phyloP scores from a whole-genome alignment of 2,113 vertebrate genomes.

The Thamnaconus septentrionalis region DNA sequence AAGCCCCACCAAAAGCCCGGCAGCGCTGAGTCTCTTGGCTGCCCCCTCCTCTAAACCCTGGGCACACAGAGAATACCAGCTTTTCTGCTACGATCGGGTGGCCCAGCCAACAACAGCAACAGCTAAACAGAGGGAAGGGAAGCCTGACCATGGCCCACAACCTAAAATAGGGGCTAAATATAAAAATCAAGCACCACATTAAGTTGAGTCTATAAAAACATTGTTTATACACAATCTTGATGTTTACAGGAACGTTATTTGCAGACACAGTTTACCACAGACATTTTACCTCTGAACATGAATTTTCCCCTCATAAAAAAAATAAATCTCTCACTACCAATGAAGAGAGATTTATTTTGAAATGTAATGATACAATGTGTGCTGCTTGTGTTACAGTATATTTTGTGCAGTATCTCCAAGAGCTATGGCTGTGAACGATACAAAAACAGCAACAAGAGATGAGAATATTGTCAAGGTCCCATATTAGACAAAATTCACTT shows the following conservation, averaged over 20 bases:
- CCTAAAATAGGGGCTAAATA: conserved; percentile 61
- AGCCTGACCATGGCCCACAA: conserved; percentile 57
- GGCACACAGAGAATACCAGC: conserved; percentile 56
- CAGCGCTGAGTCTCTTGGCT: conserved; percentile 41
- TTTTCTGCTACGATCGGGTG: conserved; percentile 46
- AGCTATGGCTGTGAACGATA: conserved; percentile 31
- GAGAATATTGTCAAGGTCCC: too few species aligned
- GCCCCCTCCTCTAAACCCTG: conserved; percentile 40
- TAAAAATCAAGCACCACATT: conserved; percentile 61
- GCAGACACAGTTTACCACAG: conserved; percentile 42
- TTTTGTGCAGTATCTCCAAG: conserved; percentile 18
- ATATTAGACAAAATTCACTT: too few species aligned
- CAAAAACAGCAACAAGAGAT: conserved; percentile 12
- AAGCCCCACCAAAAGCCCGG: conserved; percentile 67
- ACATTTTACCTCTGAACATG: conserved; percentile 40
- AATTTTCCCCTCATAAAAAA: conserved; percentile 54
- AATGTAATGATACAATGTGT: conserved; percentile 49
- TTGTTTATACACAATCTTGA: conserved; percentile 53
- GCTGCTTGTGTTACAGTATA: conserved; percentile 24
- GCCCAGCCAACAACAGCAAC: conserved; percentile 68
- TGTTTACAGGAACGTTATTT: conserved; percentile 67
- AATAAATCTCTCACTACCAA: conserved; percentile 15
- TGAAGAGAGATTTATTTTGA: conserved; percentile 26
- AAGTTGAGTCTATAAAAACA: conserved; percentile 58
- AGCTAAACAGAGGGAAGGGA: conserved; percentile 64